Conservation (phyloP, 2,113 vertebrate genomes). For the Pangasianodon gigas region DNA sequence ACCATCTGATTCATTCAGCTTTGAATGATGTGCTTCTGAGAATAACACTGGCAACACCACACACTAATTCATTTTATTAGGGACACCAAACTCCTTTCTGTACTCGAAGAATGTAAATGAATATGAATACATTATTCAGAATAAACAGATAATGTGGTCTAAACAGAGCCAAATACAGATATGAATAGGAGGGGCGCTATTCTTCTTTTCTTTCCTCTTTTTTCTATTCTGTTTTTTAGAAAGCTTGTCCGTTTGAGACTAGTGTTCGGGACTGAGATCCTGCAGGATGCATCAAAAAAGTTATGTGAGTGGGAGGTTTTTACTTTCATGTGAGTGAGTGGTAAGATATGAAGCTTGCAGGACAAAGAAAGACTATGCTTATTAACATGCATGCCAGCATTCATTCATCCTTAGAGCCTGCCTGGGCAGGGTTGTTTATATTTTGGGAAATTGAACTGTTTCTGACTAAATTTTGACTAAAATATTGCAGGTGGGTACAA, state of each 20-base stretch:
- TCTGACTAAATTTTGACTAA: neutral
- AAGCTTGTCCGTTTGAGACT: neutral
- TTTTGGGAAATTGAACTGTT: neutral
- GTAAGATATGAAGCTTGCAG: neutral
- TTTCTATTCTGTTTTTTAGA: neutral
- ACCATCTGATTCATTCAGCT: neutral
- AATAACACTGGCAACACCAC: too few species aligned
- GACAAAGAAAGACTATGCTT: neutral
- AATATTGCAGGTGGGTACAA: neutral
- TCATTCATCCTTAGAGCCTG: neutral
- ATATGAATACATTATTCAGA: neutral
- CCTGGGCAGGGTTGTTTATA: neutral
- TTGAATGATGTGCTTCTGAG: neutral
- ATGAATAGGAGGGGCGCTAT: too few species aligned
- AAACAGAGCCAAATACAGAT: neutral
- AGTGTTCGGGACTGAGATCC: neutral
- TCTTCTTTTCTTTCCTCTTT: neutral
- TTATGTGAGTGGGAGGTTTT: neutral
- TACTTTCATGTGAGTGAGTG: neutral
- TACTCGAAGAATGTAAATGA: neutral
- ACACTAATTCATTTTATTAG: slow-evolving; percentile 2
- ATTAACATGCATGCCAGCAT: neutral
- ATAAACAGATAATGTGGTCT: neutral
- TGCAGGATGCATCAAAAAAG: neutral
- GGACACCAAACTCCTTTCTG: neutral